Evolutionary conservation across 1,140 invertebrate species (phyloP).

Genomic region (Bilobella aurantiaca): DNA sequence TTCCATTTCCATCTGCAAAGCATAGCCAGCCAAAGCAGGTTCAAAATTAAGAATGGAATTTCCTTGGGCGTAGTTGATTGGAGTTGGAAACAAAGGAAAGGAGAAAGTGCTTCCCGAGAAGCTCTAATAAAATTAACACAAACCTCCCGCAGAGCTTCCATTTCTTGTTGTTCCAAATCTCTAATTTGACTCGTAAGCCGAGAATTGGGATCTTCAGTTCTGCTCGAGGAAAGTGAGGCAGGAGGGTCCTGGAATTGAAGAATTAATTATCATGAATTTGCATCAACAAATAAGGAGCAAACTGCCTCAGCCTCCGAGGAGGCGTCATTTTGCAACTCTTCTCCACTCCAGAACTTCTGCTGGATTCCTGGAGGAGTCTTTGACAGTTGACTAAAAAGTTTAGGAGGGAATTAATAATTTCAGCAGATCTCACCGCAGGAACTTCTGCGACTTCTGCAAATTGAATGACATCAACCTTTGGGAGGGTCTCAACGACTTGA

Average conservation of each 20-base stretch:
- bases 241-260: neutral
- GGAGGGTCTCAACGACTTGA: neutral
- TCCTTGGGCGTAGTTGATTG: too few species aligned
- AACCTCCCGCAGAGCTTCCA: constrained; percentile 72
- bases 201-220: constrained; percentile 42
- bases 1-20: constrained; percentile 66
- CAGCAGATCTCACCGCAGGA: too few species aligned
- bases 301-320: too few species aligned
- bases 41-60: too few species aligned
- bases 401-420: too few species aligned
- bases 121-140: constrained; percentile 9
- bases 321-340: too few species aligned
- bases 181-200: constrained; percentile 61
- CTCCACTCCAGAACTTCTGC: too few species aligned
- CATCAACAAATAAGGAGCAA: neutral
- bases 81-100: too few species aligned
- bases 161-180: constrained; percentile 69
- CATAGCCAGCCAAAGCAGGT: too few species aligned
- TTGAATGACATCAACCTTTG: neutral
- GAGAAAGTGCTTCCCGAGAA: too few species aligned
- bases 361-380: too few species aligned
- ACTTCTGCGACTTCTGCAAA: neutral
- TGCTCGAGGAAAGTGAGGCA: neutral
- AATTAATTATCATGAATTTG: constrained; percentile 5
- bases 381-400: too few species aligned